Evolutionary conservation across 2,888 invertebrate species (phyloP), one percentile per base, ranked within the genome.

Genomic region (Cecidostiba fungosa): DNA sequence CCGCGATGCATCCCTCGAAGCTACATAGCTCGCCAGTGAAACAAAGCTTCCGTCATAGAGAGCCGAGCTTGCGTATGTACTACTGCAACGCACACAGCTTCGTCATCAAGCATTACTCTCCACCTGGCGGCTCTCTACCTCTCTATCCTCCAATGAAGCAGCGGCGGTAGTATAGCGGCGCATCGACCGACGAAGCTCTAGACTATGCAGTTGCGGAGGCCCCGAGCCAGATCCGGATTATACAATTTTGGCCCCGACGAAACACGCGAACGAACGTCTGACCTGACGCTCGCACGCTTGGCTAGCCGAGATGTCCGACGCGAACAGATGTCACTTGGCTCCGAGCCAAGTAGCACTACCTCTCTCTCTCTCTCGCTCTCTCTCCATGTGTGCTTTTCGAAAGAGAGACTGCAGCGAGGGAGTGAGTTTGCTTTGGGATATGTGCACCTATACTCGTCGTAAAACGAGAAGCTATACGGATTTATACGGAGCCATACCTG

Each of bases 321-420:
- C 85, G 87, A 88, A 87, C 89, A 87, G 88, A 89, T 89, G 88
- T 89, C 88, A 81, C 87, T 87, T 89, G 89, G 89, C 88, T 50
- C 77, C 73, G 50, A 23, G 84, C 89, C 89, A 89, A 88, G 84
- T 87, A 87, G 88, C 87, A 87, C 88, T 88, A 77, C 81, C 12
- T 10, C 19, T 72, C 36, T 36, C 6, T 32, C 32, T 32, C 32
- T 32, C 32, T n/a, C n/a, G n/a, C 39, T 6, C 14, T 59, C n/a
- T 73, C 39, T 39, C 19, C 19, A 12, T 50, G 72, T 26, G 72
- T 69, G 19, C 39, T 74, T 74, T 82, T 47, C 72, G 43, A 39
- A 36, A 36, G 70, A 39, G 36, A n/a, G 69, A 69, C n/a, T n/a
- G n/a, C 29, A 16, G 69, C 29, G 54, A 62, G 50, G 36, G 16